A percentile compares a stretch with the other conserved stretches of the same genome.
Conservation (phyloP, 2,113 vertebrate species). For the Oostethus manadensis region DNA sequence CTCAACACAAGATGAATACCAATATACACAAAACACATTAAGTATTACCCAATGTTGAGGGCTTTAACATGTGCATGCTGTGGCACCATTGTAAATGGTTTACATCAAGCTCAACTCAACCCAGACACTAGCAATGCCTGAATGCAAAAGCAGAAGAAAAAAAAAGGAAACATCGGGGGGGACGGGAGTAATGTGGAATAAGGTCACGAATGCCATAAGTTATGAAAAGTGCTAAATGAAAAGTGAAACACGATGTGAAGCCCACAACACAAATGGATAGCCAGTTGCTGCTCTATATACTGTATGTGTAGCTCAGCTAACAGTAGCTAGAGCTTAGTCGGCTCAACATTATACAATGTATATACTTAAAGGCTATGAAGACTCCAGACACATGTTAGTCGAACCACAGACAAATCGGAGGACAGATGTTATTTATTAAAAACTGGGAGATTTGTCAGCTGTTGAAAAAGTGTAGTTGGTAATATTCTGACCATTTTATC, state of each 20-base stretch:
- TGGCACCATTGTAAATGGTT: constrained; percentile 41
- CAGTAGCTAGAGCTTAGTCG: constrained; percentile 66
- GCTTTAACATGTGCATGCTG: constrained; percentile 22
- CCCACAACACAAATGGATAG: constrained; percentile 72
- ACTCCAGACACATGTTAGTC: constrained; percentile 23
- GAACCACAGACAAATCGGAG: constrained; percentile 28
- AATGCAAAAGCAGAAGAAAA: constrained; percentile 41
- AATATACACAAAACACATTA: too few species aligned
- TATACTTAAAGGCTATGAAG: constrained; percentile 36
- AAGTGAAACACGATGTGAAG: constrained; percentile 33
- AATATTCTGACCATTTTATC: constrained; percentile 61
- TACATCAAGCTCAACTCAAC: constrained; percentile 12
- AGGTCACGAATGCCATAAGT: constrained; percentile 23
- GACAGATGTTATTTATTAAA: constrained; percentile 27
- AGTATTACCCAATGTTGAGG: background rate
- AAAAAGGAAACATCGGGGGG: constrained; percentile 15
- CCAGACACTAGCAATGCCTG: constrained; percentile 33
- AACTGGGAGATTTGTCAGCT: constrained; percentile 31
- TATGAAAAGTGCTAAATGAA: constrained; percentile 36
- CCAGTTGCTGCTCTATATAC: constrained; percentile 69
- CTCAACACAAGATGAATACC: constrained; percentile 27
- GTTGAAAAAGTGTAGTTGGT: constrained; percentile 30
- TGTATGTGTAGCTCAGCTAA: constrained; percentile 72
- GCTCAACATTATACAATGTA: background rate
- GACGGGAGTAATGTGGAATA: constrained; percentile 27